Conservation (phyloP, 2,888 invertebrate species). For the Shargacucullia verbasci region DNA sequence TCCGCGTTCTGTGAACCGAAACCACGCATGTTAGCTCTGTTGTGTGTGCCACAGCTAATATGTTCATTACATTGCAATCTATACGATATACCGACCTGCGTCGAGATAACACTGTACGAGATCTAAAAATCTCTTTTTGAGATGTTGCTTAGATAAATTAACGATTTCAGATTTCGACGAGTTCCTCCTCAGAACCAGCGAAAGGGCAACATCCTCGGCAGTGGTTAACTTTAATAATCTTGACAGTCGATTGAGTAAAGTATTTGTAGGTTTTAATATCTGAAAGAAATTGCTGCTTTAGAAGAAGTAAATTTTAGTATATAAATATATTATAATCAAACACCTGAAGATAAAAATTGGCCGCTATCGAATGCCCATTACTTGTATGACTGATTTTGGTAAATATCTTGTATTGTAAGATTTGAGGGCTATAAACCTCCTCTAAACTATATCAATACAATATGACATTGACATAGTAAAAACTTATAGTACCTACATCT, state of each 20-base stretch:
- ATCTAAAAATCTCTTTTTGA: constrained; percentile 94
- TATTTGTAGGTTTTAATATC: constrained; percentile 94
- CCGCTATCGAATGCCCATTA: constrained; percentile 36
- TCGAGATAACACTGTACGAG: constrained; percentile 96
- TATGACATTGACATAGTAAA: constrained; percentile 62
- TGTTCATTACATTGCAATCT: neutral
- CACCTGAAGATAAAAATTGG: constrained; percentile 32
- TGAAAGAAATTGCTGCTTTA: constrained; percentile 77
- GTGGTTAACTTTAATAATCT: constrained; percentile 95
- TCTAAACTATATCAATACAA: constrained; percentile 54
- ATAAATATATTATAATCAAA: constrained; percentile 35
- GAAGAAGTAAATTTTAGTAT: constrained; percentile 26
- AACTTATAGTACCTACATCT: constrained; percentile 71
- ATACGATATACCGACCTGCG: constrained; percentile 87
- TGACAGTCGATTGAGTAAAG: constrained; percentile 95
- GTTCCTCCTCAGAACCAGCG: constrained; percentile 94
- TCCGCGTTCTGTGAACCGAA: constrained; percentile 86
- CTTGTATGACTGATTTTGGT: constrained; percentile 13
- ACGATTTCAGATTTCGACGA: constrained; percentile 94
- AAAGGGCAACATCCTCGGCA: constrained; percentile 97
- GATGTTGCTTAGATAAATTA: constrained; percentile 92
- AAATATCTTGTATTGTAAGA: constrained; percentile 26
- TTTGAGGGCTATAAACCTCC: constrained; percentile 32
- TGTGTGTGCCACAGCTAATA: constrained; percentile 5
- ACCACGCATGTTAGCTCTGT: constrained; percentile 14